Base-by-base conservation (phyloP, 2,797 vertebrate species). In the Cetoscarus ocellatus region DNA sequence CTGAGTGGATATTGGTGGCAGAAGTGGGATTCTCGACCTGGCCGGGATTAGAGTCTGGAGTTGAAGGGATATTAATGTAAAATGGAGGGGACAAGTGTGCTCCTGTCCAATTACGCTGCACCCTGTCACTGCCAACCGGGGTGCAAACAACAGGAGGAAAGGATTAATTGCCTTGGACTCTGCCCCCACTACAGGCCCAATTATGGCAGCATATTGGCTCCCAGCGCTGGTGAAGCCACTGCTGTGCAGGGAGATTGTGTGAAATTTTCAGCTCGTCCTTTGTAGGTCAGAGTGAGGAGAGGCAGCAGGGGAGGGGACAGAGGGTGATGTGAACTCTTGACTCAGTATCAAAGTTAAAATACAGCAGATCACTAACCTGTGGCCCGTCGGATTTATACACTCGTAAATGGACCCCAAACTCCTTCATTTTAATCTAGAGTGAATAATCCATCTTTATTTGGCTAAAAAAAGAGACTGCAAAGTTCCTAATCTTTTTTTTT, bases 91-190 rank as follows among this genome's bases (percentile, higher is more conserved):
- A 97, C 95, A 96, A 96, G 96, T 95, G 94, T 84, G 92, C 95
- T 97, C 95, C 93, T 94, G 96, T 98, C 97, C 97, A 98, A 99
- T 99, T 98, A 98, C 93, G 94, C 94, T 95, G 95, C 94, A 96
- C 95, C 95, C 96, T 94, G 93, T 97, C 96, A 96, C 96, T 94
- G 95, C 96, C 96, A 96, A 96, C 94, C 94, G 84, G 91, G 95
- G 95, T 92, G 91, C 95, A 97, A 97, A 97, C 96, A 97, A 97
- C 96, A 96, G 94, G 94, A 96, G 97, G 95, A 95, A 94, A 95
- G 96, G 95, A 98, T 98, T 99, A 99, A 99, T 99, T 98, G 97
- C 96, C 96, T 97, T 97, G 97, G 97, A 98, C 97, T 97, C 95
- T 97, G 95, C 96, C 96, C 93, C 96, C 94, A 94, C 96, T 97